Evolutionary conservation across 2,113 vertebrate species (phyloP).

Genomic region (Gymnogyps californianus): DNA sequence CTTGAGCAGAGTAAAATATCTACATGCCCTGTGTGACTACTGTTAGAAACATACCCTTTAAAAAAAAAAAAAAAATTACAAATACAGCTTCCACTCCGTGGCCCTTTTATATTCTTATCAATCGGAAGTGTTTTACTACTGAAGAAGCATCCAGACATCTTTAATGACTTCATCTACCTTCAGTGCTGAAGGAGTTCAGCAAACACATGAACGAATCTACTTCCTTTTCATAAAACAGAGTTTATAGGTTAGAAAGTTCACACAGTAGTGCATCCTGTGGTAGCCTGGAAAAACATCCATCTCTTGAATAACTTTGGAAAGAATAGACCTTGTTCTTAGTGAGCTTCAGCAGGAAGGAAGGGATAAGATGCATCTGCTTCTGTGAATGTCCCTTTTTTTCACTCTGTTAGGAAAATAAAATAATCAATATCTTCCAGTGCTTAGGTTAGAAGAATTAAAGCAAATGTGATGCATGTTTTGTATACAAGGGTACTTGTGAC

Average conservation of each 20-base stretch:
- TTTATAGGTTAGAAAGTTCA: slow-evolving; percentile 45
- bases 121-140: background rate
- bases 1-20: background rate
- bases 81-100: background rate
- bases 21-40: background rate
- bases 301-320: slow-evolving; percentile 3
- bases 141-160: background rate
- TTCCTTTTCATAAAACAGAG: slow-evolving; percentile 25
- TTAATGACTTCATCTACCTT: background rate
- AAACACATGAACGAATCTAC: background rate
- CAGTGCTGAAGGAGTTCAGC: background rate
- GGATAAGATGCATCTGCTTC: slow-evolving; percentile 7
- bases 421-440: background rate
- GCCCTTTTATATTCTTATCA: background rate
- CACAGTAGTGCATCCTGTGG: slow-evolving; percentile 34
- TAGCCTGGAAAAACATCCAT: slow-evolving; percentile 47
- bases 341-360: slow-evolving; percentile 29
- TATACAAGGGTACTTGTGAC: background rate
- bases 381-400: background rate
- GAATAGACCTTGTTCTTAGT: background rate
- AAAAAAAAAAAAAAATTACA: background rate
- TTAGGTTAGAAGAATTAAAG: background rate
- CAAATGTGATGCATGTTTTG: background rate
- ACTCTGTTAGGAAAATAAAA: background rate
- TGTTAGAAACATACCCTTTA: background rate